phyloP scores from a whole-genome alignment of 2,888 invertebrate species.

The Baccha elongata region DNA sequence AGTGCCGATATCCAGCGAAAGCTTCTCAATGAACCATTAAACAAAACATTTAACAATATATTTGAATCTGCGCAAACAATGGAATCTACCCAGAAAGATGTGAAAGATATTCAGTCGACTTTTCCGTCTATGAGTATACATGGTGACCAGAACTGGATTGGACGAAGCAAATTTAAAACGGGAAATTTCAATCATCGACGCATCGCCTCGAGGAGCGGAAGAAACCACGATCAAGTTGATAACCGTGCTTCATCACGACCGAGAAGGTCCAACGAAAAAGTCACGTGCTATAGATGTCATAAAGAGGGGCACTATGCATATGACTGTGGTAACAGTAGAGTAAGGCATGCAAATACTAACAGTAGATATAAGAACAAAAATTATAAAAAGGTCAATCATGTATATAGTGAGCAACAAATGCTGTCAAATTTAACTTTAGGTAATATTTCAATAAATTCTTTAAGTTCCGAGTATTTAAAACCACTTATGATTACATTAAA shows the following conservation, averaged over 20 bases:
- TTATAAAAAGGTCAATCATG: slow-evolving; percentile 14
- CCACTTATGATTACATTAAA: too few species aligned
- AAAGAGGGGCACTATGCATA: too few species aligned
- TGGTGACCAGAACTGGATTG: background rate
- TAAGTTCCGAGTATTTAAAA: background rate
- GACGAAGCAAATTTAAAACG: slow-evolving; percentile 3
- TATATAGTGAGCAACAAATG: slow-evolving; percentile 12
- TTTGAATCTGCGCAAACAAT: too few species aligned
- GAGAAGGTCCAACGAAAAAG: slow-evolving; percentile 3
- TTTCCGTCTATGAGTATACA: too few species aligned
- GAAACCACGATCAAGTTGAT: background rate
- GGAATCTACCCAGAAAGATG: too few species aligned
- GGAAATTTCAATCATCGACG: slow-evolving; percentile 3
- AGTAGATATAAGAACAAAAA: background rate
- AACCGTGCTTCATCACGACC: slow-evolving; percentile 1
- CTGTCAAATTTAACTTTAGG: slow-evolving; percentile 23
- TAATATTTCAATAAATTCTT: slow-evolving; percentile 17
- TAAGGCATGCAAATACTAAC: slow-evolving; percentile 1
- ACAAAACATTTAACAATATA: too few species aligned
- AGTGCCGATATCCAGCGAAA: too few species aligned
- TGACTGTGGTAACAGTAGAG: background rate
- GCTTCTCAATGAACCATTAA: too few species aligned
- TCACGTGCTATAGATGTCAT: slow-evolving; percentile 3
- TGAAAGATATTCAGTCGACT: too few species aligned
- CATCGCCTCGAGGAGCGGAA: background rate